Conservation (phyloP, 35 echinoderm and acorn worm species). For the Ophiothrix spiculata region DNA sequence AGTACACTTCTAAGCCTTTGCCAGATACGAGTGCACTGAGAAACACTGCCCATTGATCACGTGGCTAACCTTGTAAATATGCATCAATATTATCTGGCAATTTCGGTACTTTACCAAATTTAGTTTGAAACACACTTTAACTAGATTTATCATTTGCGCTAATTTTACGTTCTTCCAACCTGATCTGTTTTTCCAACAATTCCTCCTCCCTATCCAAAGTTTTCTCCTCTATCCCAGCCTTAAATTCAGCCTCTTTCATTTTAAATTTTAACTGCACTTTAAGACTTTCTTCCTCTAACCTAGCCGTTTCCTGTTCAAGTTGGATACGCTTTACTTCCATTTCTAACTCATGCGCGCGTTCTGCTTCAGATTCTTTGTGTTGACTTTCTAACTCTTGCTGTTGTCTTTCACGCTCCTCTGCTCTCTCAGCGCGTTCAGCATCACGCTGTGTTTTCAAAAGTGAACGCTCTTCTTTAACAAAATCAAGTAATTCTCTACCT, state of each 20-base stretch:
- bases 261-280: neutral
- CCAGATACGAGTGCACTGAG: neutral
- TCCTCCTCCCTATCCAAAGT: neutral
- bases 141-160: neutral
- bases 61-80: conserved; percentile 36
- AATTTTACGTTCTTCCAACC: neutral
- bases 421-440: neutral
- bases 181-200: neutral
- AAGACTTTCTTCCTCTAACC: neutral
- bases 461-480: neutral
- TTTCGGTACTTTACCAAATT: conserved; percentile 35
- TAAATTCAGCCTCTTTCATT: neutral
- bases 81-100: conserved; percentile 60
- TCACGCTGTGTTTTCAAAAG: neutral
- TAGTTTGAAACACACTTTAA: neutral
- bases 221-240: neutral
- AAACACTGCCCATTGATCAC: conserved; percentile 29
- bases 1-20: conserved; percentile 1
- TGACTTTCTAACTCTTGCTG: too few relatives aligned
- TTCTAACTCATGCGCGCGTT: neutral
- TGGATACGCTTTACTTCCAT: neutral
- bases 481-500: neutral
- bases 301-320: neutral
- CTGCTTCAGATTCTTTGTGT: neutral
- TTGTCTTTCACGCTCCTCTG: neutral